phyloP scores from a whole-genome alignment of 2,888 invertebrate genomes.

The Thereva nobilitata region DNA sequence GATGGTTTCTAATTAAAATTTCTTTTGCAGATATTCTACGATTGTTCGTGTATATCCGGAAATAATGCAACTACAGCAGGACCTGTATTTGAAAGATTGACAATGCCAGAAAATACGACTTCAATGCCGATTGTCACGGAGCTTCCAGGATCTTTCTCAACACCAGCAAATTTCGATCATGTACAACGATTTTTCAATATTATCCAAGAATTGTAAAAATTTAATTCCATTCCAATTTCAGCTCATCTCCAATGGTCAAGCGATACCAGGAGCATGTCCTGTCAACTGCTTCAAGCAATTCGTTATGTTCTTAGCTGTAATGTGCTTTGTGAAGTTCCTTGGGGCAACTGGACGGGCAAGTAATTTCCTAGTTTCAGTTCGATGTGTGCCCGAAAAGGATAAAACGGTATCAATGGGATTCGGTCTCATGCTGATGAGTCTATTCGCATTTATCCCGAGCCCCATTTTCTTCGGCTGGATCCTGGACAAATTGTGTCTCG shows the following conservation, averaged over 20 bases:
- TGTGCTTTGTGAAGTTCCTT: conserved; percentile 64
- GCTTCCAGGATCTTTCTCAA: conserved; percentile 7
- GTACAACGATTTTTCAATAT: conserved; percentile 2
- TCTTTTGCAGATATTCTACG: conserved; percentile 49
- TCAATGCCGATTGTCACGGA: conserved; percentile 5
- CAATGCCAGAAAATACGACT: conserved; percentile 43
- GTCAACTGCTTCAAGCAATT: conserved; percentile 65
- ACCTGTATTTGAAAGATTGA: conserved; percentile 49
- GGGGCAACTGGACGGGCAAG: conserved; percentile 67
- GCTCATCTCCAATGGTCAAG: conserved; percentile 54
- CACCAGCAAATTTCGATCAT: conserved; percentile 5
- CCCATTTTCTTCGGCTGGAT: conserved; percentile 77
- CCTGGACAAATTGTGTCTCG: conserved; percentile 66
- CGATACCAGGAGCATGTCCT: conserved; percentile 62
- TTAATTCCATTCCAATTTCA: conserved; percentile 28
- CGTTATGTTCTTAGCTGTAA: conserved; percentile 61
- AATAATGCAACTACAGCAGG: conserved; percentile 41
- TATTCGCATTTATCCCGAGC: conserved; percentile 75
- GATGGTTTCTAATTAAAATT: too few species aligned
- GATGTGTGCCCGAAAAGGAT: conserved; percentile 73
- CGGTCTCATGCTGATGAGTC: conserved; percentile 68
- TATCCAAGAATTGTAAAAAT: neutral
- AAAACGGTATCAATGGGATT: conserved; percentile 75
- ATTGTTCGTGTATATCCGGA: conserved; percentile 52
- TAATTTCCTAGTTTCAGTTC: conserved; percentile 65